These are phyloP conservation scores for Xylota segnis DNA, from an alignment of 2,888 invertebrate species.

Conservation along the genomic window DNA sequence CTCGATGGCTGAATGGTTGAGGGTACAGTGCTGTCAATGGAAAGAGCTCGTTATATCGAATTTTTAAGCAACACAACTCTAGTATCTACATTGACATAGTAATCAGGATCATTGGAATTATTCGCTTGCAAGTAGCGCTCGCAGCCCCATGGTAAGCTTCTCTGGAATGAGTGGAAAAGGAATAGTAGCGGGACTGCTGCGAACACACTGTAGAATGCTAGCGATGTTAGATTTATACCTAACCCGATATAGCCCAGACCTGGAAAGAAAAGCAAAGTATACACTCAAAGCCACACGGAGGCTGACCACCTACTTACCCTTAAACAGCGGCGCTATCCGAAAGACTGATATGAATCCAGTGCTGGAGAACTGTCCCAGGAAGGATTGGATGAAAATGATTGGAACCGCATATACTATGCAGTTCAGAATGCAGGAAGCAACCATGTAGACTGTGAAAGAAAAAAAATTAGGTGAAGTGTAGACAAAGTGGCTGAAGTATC, in stretches of 20 bases:
- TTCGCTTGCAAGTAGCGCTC: slow-evolving; percentile 79
- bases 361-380: slow-evolving; percentile 92
- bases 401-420: slow-evolving; percentile 85
- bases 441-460: slow-evolving; percentile 2
- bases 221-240: slow-evolving; percentile 90
- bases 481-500: no score
- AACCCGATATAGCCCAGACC: slow-evolving; percentile 94
- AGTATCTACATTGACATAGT: slow-evolving; percentile 34
- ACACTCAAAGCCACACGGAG: no score
- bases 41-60: neutral
- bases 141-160: slow-evolving; percentile 88
- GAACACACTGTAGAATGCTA: slow-evolving; percentile 92
- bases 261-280: neutral
- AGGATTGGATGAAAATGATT: slow-evolving; percentile 92
- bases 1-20: neutral
- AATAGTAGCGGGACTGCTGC: slow-evolving; percentile 93
- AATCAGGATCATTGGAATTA: neutral
- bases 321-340: slow-evolving; percentile 91
- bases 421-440: neutral
- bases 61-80: neutral
- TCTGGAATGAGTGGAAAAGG: slow-evolving; percentile 88
- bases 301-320: slow-evolving; percentile 90
- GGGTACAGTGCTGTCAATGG: slow-evolving; percentile 24
- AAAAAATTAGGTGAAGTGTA: no score
- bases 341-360: slow-evolving; percentile 91